Conservation (phyloP, 2,113 vertebrate genomes). For the Malurus melanocephalus region DNA sequence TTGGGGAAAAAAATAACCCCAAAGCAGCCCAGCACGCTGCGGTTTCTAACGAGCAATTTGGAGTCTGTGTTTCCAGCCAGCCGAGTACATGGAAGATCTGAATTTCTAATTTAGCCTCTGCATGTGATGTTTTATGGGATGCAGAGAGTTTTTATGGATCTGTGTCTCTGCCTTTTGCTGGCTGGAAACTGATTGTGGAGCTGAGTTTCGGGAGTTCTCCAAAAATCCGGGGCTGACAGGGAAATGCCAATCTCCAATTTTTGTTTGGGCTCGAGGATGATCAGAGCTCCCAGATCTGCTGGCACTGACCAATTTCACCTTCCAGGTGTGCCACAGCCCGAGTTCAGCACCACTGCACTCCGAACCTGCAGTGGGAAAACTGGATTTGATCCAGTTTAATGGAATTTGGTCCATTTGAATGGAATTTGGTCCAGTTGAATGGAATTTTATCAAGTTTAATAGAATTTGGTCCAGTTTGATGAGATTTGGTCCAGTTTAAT, state of each 20-base stretch:
- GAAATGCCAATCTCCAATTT: neutral
- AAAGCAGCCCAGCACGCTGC: neutral
- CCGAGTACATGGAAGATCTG: neutral
- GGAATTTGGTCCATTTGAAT: neutral
- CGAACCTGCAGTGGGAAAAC: neutral
- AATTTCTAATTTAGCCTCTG: slow-evolving; percentile 29
- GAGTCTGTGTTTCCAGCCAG: slow-evolving; percentile 14
- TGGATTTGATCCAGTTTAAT: neutral
- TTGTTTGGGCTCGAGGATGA: neutral
- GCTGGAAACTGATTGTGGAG: neutral
- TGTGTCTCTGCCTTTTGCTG: neutral
- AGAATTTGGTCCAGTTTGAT: neutral
- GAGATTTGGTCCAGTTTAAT: neutral
- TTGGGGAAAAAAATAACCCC: neutral
- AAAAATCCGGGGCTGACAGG: neutral
- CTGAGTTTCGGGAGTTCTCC: neutral
- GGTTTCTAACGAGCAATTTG: slow-evolving; percentile 23
- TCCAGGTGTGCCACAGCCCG: neutral
- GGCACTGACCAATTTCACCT: neutral
- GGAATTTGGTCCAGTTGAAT: neutral
- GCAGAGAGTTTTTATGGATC: neutral
- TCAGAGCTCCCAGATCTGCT: neutral
- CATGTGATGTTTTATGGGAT: neutral
- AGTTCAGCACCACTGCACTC: neutral
- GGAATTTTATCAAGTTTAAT: neutral